Conservation (phyloP, 2,113 vertebrate species). For the Megaleporinus macrocephalus region DNA sequence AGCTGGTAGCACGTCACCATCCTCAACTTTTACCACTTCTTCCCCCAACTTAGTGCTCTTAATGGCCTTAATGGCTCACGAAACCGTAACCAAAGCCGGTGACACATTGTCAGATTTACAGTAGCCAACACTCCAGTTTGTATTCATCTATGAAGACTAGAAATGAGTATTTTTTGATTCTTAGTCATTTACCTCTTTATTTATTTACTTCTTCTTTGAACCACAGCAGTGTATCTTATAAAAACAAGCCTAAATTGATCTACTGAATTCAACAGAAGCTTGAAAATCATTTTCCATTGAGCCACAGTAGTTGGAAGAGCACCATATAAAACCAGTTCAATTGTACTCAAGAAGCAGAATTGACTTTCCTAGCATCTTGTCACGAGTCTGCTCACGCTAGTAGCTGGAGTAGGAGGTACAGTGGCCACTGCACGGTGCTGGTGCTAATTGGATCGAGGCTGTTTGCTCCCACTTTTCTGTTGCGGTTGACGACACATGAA, state of each 20-base stretch:
- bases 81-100: neutral
- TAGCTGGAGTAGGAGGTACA: conserved; percentile 77
- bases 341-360: neutral
- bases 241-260: neutral
- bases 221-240: too few species aligned
- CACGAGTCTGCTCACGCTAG: neutral
- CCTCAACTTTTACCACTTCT: conserved; percentile 51
- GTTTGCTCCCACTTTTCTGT: conserved; percentile 99
- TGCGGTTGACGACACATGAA: conserved; percentile 99
- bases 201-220: neutral
- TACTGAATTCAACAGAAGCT: neutral
- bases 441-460: conserved; percentile 98
- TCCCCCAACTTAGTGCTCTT: neutral
- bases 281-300: neutral
- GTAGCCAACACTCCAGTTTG: neutral
- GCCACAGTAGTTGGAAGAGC: neutral
- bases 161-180: too few species aligned
- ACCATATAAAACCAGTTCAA: neutral
- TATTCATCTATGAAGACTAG: neutral
- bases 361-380: neutral
- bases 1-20: conserved; percentile 81
- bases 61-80: neutral
- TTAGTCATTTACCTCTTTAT: too few species aligned
- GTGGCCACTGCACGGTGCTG: conserved; percentile 93
- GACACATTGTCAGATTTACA: neutral